phyloP scores from a whole-genome alignment of 2,797 vertebrate species.

The Oreochromis mossambicus region DNA sequence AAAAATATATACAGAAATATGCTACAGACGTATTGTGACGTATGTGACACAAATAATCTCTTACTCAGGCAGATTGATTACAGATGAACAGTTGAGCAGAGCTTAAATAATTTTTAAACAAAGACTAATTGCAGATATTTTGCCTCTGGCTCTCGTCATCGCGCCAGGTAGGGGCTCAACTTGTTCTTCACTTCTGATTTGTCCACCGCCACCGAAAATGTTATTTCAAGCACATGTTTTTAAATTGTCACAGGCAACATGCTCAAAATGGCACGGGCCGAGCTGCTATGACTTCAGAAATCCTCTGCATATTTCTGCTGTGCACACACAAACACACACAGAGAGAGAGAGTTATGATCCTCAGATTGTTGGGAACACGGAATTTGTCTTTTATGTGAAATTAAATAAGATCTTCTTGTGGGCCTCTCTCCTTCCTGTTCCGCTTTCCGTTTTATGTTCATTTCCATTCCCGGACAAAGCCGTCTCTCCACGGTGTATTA shows the following conservation, averaged over 20 bases:
- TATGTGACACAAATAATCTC: conserved; percentile 18
- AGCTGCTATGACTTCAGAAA: not conserved
- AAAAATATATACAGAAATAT: not conserved
- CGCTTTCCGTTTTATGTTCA: conserved; percentile 62
- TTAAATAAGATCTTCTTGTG: conserved; percentile 69
- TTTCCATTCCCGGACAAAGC: conserved; percentile 69
- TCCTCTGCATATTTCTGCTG: not conserved
- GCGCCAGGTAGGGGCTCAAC: conserved; percentile 17
- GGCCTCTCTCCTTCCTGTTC: conserved; percentile 66
- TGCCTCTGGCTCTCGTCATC: not conserved
- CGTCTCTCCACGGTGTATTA: conserved; percentile 70
- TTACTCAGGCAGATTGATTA: conserved; percentile 21
- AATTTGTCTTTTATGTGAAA: conserved; percentile 65
- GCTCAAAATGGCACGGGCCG: not conserved
- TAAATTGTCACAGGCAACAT: not conserved
- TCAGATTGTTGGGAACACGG: conserved; percentile 12
- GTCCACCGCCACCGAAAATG: not conserved
- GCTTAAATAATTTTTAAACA: conserved; percentile 23
- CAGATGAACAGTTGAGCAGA: conserved; percentile 35
- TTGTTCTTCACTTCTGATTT: conserved; percentile 5
- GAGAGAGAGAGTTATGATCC: not conserved
- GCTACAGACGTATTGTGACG: not conserved
- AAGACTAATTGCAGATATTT: conserved; percentile 61
- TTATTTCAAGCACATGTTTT: not conserved
- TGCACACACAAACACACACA: not conserved